A percentile compares a stretch with the other conserved stretches of the same genome.
These are phyloP conservation scores for Lasioglossum marginatum DNA, from an alignment of 2,888 invertebrate species.

Conservation along the genomic window DNA sequence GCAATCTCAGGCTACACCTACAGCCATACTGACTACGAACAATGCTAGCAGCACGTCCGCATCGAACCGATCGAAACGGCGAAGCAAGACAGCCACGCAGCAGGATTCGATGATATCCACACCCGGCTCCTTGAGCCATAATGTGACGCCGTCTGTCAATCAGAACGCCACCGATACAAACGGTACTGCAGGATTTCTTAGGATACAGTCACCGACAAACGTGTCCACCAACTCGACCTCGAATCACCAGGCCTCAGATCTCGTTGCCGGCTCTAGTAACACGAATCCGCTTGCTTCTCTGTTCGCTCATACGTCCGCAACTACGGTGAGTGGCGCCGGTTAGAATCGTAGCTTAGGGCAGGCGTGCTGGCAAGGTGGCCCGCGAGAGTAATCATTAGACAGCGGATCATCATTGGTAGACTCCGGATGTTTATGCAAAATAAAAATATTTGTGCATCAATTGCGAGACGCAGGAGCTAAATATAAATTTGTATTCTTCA, in stretches of 20 bases:
- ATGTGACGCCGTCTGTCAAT: conserved; percentile 64
- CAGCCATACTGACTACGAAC: conserved; percentile 60
- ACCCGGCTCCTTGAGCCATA: conserved; percentile 70
- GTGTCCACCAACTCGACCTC: conserved; percentile 61
- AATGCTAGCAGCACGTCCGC: conserved; percentile 59
- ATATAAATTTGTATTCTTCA: too few species aligned
- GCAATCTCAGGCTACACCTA: conserved; percentile 65
- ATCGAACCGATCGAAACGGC: conserved; percentile 74
- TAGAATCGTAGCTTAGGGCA: background rate
- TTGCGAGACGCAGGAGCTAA: too few species aligned
- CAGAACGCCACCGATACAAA: conserved; percentile 73
- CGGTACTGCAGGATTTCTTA: conserved; percentile 79
- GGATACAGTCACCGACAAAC: conserved; percentile 82
- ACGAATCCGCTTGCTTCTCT: conserved; percentile 77
- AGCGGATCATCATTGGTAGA: too few species aligned
- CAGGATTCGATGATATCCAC: conserved; percentile 70
- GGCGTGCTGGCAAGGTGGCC: background rate
- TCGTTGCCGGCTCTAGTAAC: conserved; percentile 66
- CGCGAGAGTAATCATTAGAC: background rate
- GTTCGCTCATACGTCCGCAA: conserved; percentile 71
- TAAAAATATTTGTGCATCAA: too few species aligned
- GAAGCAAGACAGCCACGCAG: conserved; percentile 65
- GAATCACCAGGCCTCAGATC: conserved; percentile 70
- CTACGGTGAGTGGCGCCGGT: conserved; percentile 53
- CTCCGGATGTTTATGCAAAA: too few species aligned